Percentiles rank a stretch among this genome's conserved stretches.
These are phyloP conservation scores for Drosophila triauraria DNA, from an alignment of 1,140 invertebrate genomes.

Conservation along the genomic window DNA sequence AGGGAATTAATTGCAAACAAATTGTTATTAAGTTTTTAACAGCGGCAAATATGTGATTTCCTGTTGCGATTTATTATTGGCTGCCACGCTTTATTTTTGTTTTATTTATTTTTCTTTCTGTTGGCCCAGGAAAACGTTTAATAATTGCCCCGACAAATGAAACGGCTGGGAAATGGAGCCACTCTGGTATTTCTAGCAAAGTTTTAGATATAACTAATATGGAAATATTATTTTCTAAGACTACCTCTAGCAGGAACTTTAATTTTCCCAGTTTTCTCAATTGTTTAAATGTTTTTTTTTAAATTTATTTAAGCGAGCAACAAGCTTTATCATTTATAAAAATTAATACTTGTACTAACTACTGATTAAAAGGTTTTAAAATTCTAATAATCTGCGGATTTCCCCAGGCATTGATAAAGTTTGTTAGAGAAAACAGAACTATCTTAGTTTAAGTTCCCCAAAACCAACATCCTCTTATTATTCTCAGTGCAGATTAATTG, in stretches of 20 bases:
- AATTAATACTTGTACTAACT: background rate
- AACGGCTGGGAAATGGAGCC: too few relatives aligned
- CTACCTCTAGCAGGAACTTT: too few relatives aligned
- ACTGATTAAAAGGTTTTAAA: background rate
- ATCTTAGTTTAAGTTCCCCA: too few relatives aligned
- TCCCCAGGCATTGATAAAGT: background rate
- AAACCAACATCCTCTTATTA: background rate
- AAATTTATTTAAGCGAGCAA: background rate
- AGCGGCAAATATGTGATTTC: constrained; percentile 1
- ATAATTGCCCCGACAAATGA: background rate
- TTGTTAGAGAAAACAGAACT: background rate
- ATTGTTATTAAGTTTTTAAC: constrained; percentile 28
- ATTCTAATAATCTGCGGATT: background rate
- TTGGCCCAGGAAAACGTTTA: constrained; percentile 1
- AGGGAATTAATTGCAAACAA: constrained; percentile 51
- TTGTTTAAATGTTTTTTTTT: background rate
- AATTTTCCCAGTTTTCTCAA: background rate
- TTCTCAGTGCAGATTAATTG: constrained; percentile 3
- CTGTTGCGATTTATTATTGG: constrained; percentile 73
- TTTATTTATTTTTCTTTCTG: background rate
- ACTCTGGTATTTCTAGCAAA: background rate
- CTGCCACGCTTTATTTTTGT: constrained; percentile 42
- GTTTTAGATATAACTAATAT: background rate
- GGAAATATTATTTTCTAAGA: background rate
- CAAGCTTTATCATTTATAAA: background rate